Evolutionary conservation across 2,113 vertebrate species (phyloP), one percentile per base, ranked within the genome.

Genomic region (Bufo gargarizans): DNA sequence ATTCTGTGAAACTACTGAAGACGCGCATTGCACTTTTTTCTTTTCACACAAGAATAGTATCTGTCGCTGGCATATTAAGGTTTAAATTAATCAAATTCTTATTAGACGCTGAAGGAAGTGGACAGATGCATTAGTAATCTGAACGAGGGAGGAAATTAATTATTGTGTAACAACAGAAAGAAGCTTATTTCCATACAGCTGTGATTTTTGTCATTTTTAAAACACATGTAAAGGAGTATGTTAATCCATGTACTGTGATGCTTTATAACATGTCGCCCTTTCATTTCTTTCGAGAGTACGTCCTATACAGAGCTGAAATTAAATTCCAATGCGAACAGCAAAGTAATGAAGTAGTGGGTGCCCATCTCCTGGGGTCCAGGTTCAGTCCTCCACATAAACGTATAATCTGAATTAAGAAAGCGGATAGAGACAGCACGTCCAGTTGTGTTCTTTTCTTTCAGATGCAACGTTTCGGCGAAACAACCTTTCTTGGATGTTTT

Each of bases 71-170:
- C 9, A n/a, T 71, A 77, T 77, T 71, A 82, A 84, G 77, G 81
- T 33, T 77, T 80, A 90, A 9, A 47, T 80, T 82, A 86, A 82
- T 13, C 17, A 17, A 56, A 90, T 90, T 80, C 49, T 89, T 89
- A 87, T 77, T 89, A 89, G 0, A 0, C 0, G 0, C 17, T 88
- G 63, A 84, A 45, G 87, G 91, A 91, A 91, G 82, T 82, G 82
- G 89, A 87, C 47, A 80, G 85, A 89, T 20, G 77, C 71, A 72
- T 43, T 61, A 56, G 63, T 89, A 90, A 45, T 86, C 69, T 87
- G 6, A 89, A 77, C 59, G 3, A 16, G 13, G 2, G 22, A 86
- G 45, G 69, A 90, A 92, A 91, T 72, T 88, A 90, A 81, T 88
- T 58, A 72, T 89, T 88, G 90, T 81, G 63, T 81, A 71, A 87